phyloP scores from a whole-genome alignment of 1,140 invertebrate genomes.

The Drosophila athabasca region DNA sequence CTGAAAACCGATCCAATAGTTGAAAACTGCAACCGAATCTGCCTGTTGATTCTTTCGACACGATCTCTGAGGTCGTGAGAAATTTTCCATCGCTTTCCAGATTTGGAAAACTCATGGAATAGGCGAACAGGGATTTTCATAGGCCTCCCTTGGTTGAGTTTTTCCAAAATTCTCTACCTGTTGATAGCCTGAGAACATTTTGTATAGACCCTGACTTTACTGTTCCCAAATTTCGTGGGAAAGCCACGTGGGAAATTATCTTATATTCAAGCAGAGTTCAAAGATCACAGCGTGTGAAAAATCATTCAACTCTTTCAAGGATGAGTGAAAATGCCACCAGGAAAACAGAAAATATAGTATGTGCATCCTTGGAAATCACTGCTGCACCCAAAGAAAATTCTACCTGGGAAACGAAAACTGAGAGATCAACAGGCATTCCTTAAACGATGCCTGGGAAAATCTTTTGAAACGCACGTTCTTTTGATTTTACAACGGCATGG shows the following conservation, averaged over 20 bases:
- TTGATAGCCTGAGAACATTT: slow-evolving; percentile 16
- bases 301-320: slow-evolving; percentile 1
- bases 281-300: slow-evolving; percentile 8
- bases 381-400: background rate
- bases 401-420: background rate
- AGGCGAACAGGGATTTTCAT: slow-evolving; percentile 1
- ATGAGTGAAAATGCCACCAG: slow-evolving; percentile 13
- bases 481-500: background rate
- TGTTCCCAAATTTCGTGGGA: slow-evolving; percentile 15
- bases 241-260: slow-evolving; percentile 2
- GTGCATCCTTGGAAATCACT: background rate
- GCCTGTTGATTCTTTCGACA: slow-evolving; percentile 17
- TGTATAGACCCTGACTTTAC: background rate
- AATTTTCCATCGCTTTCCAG: slow-evolving; percentile 3
- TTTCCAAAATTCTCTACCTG: background rate
- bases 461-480: background rate
- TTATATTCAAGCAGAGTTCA: no score
- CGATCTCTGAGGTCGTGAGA: slow-evolving; percentile 8
- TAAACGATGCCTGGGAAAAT: slow-evolving; percentile 3
- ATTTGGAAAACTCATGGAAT: background rate
- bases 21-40: background rate
- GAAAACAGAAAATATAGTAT: slow-evolving; percentile 11
- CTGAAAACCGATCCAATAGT: background rate
- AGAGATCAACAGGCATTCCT: background rate
- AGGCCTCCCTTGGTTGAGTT: background rate